Conservation (phyloP, 2,888 invertebrate genomes). For the Troides aeacus region DNA sequence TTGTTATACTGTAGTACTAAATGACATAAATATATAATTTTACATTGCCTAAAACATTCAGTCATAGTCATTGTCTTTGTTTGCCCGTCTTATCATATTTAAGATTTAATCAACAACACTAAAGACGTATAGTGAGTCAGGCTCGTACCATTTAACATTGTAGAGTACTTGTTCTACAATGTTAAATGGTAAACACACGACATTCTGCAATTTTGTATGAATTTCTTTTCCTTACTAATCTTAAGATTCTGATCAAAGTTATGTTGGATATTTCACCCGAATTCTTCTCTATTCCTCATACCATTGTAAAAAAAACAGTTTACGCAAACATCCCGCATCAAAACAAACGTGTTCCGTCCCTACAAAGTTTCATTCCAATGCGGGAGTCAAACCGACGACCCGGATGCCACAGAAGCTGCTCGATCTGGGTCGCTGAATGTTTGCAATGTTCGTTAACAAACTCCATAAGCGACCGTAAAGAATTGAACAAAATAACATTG, state of each 20-base stretch:
- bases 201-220: neutral
- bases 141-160: neutral
- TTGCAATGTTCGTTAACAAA: constrained; percentile 26
- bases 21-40: neutral
- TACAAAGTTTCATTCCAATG: constrained; percentile 20
- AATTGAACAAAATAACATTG: constrained; percentile 25
- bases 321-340: constrained; percentile 1
- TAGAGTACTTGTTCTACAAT: no score
- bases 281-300: neutral
- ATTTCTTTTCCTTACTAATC: neutral
- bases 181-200: neutral
- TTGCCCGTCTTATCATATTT: constrained; percentile 19
- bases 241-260: no score
- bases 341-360: constrained; percentile 7
- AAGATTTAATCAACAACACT: constrained; percentile 7
- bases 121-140: constrained; percentile 16
- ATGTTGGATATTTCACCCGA: neutral
- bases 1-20: neutral
- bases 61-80: constrained; percentile 8
- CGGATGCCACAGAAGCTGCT: constrained; percentile 13
- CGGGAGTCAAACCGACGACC: constrained; percentile 24
- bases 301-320: neutral
- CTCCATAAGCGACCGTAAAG: constrained; percentile 12
- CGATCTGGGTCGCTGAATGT: constrained; percentile 24
- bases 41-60: neutral